phyloP scores from a whole-genome alignment of 2,888 invertebrate species.

The Platycheirus albimanus region DNA sequence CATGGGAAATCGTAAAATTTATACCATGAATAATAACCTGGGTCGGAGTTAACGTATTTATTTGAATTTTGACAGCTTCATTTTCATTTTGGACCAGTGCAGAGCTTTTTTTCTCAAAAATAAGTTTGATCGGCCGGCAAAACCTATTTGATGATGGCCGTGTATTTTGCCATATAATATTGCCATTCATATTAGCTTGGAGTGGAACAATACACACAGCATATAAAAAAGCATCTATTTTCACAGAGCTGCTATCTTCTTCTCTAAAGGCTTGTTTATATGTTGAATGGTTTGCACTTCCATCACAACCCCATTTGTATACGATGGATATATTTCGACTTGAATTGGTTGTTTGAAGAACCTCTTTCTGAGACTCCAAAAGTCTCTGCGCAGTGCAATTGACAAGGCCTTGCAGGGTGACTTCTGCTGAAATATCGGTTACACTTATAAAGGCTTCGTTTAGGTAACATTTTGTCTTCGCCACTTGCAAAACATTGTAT shows the following conservation, averaged over 20 bases:
- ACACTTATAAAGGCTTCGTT: background rate
- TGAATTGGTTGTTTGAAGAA: background rate
- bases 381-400: constrained; percentile 1
- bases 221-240: constrained; percentile 7
- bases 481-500: too few species aligned
- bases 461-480: too few species aligned
- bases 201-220: background rate
- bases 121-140: too few species aligned
- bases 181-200: constrained; percentile 6
- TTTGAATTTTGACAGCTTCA: too few species aligned
- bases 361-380: constrained; percentile 9
- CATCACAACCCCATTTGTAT: constrained; percentile 6
- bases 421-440: constrained; percentile 7
- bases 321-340: constrained; percentile 12
- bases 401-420: background rate
- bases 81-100: too few species aligned
- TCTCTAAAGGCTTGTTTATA: background rate
- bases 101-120: too few species aligned
- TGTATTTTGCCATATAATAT: too few species aligned
- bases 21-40: too few species aligned
- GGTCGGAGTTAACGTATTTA: too few species aligned
- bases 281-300: constrained; percentile 18
- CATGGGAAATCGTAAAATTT: too few species aligned
- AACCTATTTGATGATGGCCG: too few species aligned
- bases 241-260: background rate